Percentiles rank a stretch among this genome's conserved stretches.
phyloP scores from a whole-genome alignment of 2,888 invertebrate genomes.

The Rotaria sp. region DNA sequence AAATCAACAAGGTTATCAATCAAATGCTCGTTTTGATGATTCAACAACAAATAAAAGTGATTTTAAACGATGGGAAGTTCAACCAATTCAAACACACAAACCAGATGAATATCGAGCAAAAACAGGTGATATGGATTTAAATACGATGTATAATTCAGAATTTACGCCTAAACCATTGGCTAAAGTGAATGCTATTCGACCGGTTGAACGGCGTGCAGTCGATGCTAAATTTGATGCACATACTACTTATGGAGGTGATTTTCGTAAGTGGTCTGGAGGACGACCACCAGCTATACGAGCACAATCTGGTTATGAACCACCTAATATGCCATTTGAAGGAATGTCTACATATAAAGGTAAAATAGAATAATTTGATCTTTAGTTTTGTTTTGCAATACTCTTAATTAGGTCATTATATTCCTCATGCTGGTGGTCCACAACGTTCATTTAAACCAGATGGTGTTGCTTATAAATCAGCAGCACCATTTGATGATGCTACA shows the following conservation, averaged over 20 bases:
- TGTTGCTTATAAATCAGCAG: slow-evolving; percentile 44
- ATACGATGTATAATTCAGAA: slow-evolving; percentile 41
- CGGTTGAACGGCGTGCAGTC: slow-evolving; percentile 44
- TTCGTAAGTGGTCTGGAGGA: slow-evolving; percentile 47
- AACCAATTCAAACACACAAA: slow-evolving; percentile 46
- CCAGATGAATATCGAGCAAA: slow-evolving; percentile 49
- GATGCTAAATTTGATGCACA: slow-evolving; percentile 48
- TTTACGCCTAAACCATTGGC: slow-evolving; percentile 46
- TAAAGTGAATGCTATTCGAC: slow-evolving; percentile 45
- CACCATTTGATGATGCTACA: slow-evolving; percentile 51
- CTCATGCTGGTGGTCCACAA: slow-evolving; percentile 45
- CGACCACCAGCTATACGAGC: slow-evolving; percentile 44
- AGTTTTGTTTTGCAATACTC: not conserved
- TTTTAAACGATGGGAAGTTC: slow-evolving; percentile 45
- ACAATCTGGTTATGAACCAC: slow-evolving; percentile 47
- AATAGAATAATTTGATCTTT: not conserved
- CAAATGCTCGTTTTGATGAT: slow-evolving; percentile 51
- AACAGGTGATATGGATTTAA: slow-evolving; percentile 47
- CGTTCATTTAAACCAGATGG: slow-evolving; percentile 47
- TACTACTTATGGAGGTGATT: slow-evolving; percentile 50
- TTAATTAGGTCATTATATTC: slow-evolving; percentile 45
- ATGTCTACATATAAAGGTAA: slow-evolving; percentile 48
- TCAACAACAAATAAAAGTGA: slow-evolving; percentile 52
- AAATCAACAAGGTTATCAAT: slow-evolving; percentile 48
- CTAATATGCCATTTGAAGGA: slow-evolving; percentile 52